phyloP scores from a whole-genome alignment of 2,888 invertebrate genomes.

The Anarsia innoxiella region DNA sequence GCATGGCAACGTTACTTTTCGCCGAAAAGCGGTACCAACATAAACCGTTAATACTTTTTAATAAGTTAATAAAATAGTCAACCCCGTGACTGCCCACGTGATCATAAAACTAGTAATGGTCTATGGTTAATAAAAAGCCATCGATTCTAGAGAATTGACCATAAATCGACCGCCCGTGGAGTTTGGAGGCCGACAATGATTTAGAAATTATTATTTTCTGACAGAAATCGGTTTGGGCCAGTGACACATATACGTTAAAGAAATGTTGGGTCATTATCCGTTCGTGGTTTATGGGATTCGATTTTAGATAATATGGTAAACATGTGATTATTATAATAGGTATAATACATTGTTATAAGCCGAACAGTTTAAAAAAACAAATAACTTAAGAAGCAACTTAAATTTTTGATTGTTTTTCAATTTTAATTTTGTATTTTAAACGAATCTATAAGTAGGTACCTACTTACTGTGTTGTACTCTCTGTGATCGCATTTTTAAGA shows the following conservation, averaged over 20 bases:
- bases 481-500: no score
- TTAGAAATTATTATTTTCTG: conserved; percentile 21
- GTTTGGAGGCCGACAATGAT: conserved; percentile 23
- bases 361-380: no score
- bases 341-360: no score
- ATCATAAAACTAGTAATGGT: conserved; percentile 28
- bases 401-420: no score
- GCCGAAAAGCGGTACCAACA: conserved; percentile 11
- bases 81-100: conserved; percentile 31
- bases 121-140: conserved; percentile 26
- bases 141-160: conserved; percentile 26
- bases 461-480: no score
- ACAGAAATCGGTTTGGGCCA: conserved; percentile 22
- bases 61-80: conserved; percentile 11
- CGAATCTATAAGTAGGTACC: no score
- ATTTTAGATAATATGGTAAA: no score
- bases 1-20: conserved; percentile 8
- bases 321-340: no score
- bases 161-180: conserved; percentile 33
- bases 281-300: conserved; percentile 2
- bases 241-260: conserved; percentile 20
- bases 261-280: conserved; percentile 26
- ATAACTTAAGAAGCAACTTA: no score
- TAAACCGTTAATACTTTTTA: conserved; percentile 19
- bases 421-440: no score